phyloP scores from a whole-genome alignment of 2,888 invertebrate genomes.

The Pterostichus niger region DNA sequence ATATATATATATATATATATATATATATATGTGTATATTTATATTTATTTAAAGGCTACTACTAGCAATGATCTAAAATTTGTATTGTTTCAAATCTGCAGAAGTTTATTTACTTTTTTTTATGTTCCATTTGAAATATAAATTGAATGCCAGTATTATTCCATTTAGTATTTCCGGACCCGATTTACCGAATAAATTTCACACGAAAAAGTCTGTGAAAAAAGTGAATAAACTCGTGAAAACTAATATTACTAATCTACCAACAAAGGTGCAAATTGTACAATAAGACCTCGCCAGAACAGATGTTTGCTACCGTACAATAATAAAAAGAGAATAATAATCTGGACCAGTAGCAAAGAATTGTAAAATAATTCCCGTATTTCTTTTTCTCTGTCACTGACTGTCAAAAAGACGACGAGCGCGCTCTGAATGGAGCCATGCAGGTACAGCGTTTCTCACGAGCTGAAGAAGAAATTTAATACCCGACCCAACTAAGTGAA shows the following conservation, averaged over 20 bases:
- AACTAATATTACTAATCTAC: conserved; percentile 61
- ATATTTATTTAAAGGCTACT: no score
- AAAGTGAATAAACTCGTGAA: conserved; percentile 20
- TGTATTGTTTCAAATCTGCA: no score
- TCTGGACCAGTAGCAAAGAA: background rate
- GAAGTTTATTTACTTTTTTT: no score
- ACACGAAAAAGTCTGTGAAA: conserved; percentile 11
- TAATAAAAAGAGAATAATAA: conserved; percentile 2
- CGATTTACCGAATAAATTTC: conserved; percentile 13
- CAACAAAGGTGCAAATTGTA: conserved; percentile 47
- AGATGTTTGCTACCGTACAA: background rate
- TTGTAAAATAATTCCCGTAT: conserved; percentile 10
- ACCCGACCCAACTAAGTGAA: conserved; percentile 47
- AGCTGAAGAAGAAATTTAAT: conserved; percentile 53
- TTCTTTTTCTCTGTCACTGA: conserved; percentile 4
- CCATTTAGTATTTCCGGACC: no score
- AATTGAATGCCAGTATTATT: background rate
- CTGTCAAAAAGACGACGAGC: background rate
- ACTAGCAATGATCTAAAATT: no score
- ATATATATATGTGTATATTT: no score
- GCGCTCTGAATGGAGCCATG: conserved; percentile 11
- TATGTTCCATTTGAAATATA: background rate
- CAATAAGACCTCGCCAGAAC: conserved; percentile 6
- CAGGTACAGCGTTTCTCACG: conserved; percentile 41
- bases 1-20: no score